A percentile compares a stretch with the other conserved stretches of the same genome.
Evolutionary conservation across 2,113 vertebrate genomes (phyloP).

Genomic region (Lathamus discolor): DNA sequence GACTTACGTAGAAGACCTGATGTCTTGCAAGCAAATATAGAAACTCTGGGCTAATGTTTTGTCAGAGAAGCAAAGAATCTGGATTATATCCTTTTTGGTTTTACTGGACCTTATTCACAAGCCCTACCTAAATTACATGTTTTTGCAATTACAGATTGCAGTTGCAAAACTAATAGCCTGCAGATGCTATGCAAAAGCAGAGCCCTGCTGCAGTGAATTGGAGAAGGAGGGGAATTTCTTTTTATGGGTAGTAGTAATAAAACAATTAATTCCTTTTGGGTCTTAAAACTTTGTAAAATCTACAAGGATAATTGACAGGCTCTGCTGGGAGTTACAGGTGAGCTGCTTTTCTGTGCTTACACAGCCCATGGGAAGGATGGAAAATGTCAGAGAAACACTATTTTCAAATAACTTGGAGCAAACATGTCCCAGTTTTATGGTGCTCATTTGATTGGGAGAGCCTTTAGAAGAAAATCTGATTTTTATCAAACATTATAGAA

Average conservation of each 20-base stretch:
- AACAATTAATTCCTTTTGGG: conserved; percentile 39
- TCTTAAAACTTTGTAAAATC: conserved; percentile 25
- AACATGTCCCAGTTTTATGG: background rate
- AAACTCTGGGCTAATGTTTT: conserved; percentile 21
- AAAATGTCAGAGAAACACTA: background rate
- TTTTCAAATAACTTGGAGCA: background rate
- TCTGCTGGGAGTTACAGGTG: background rate
- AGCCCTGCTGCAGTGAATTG: conserved; percentile 10
- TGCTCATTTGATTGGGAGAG: background rate
- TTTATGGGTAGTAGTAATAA: conserved; percentile 32
- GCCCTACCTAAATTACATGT: conserved; percentile 65
- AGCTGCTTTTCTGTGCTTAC: background rate
- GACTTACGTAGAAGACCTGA: background rate
- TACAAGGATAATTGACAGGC: background rate
- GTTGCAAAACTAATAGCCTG: conserved; percentile 59
- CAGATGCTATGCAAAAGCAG: conserved; percentile 50
- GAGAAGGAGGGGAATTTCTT: conserved; percentile 10
- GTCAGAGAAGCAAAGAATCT: conserved; percentile 39
- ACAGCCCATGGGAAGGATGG: background rate
- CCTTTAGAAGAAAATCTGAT: background rate
- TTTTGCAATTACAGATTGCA: conserved; percentile 63
- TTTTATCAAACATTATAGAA: background rate
- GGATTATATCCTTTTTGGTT: conserved; percentile 26
- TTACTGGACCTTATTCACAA: conserved; percentile 35
- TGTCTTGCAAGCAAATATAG: conserved; percentile 17